Evolutionary conservation across 2,797 vertebrate species (phyloP), one percentile per base, ranked within the genome.

Genomic region (Alca torda): DNA sequence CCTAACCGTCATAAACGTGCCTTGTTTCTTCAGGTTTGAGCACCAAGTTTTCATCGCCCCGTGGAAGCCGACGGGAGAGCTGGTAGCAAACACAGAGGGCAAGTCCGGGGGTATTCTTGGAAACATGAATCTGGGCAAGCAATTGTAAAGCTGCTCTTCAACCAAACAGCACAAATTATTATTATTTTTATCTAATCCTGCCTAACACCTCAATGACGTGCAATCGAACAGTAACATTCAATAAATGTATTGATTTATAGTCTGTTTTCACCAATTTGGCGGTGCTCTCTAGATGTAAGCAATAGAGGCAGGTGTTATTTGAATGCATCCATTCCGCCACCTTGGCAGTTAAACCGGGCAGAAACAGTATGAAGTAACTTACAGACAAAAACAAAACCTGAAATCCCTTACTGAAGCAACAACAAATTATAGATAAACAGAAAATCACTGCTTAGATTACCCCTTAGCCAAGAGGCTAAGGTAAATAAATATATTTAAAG

Each of bases 1-100:
- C 45, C 13, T 26, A 23, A 46, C 13, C 57, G n/a, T 13, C 59
- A 23, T 21, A 28, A 82, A 6, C 0, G 0, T 37, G 20, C 51
- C 28, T 77, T 63, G 5, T 43, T 73, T 46, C 33, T 25, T 87
- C 41, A 65, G 26, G 12, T 75, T 16, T 60, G 60, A 89, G 35
- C 35, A 37, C 10, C 24, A 28, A 46, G 16, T 54, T 82, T 65
- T 54, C 67, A 24, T 24, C 6, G 25, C 37, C 7, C 24, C 3
- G 0, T 6, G n/a, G 59, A 88, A 67, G 61, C 9, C 0, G 0
- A 45, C 1, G 3, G 30, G 13, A 90, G 48, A 63, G 24, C 4
- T 59, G 39, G 30, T 14, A 30, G 53, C 11, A 84, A 53, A 70
- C 16, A 59, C 0, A n/a, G 67, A 73, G 5, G 33, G 25, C 10